Conservation (phyloP, 2,888 invertebrate genomes). For the Oscheius sp. region DNA sequence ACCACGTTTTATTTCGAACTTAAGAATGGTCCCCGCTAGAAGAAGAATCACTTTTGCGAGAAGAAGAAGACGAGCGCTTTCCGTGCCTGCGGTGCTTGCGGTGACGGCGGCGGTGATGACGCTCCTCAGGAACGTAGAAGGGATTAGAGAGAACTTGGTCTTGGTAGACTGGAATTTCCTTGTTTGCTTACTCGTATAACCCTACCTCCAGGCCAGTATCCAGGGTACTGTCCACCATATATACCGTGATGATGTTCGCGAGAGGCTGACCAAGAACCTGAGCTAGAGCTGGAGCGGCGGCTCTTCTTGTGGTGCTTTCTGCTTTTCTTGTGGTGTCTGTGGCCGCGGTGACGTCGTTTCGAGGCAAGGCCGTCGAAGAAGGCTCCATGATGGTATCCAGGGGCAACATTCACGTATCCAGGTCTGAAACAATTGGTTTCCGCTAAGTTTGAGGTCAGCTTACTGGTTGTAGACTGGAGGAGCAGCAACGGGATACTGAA, state of each 20-base stretch:
- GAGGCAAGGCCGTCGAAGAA: conserved; percentile 21
- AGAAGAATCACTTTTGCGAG: not conserved
- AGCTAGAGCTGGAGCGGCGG: not conserved
- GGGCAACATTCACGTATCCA: conserved; percentile 6
- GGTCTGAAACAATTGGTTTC: conserved; percentile 2
- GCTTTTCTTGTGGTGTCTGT: not conserved
- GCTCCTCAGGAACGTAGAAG: conserved; percentile 22
- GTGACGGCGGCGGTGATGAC: not conserved
- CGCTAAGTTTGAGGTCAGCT: not conserved
- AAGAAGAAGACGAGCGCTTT: not conserved
- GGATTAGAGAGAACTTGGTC: conserved; percentile 1
- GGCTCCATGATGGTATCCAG: not conserved
- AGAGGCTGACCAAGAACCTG: not conserved
- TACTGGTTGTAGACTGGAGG: conserved; percentile 5
- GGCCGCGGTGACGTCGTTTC: not conserved
- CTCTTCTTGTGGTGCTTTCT: too few species aligned
- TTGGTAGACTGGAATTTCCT: not conserved
- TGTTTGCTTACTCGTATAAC: not conserved
- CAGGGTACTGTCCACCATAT: not conserved
- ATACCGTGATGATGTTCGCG: conserved; percentile 1
- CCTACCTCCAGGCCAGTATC: conserved; percentile 13
- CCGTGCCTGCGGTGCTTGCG: not conserved
- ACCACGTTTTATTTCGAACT: not conserved
- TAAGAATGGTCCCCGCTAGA: not conserved
- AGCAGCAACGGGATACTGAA: not conserved